A percentile compares a stretch with the other conserved stretches of the same genome.
Conservation (phyloP, 2,113 vertebrate species). For the Corythornis vintsioides region DNA sequence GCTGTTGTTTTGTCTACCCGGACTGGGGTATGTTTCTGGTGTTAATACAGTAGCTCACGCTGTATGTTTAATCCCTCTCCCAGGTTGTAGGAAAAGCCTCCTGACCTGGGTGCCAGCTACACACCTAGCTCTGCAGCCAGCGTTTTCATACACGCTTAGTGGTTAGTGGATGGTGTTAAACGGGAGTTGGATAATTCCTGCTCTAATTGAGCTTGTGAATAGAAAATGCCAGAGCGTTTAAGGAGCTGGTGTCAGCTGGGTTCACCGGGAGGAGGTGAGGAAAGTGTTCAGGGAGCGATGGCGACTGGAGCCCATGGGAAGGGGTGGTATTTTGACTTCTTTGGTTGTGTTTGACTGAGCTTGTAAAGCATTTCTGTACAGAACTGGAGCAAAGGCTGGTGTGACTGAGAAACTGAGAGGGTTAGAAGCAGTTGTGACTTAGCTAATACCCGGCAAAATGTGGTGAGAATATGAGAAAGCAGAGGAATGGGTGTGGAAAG, state of each 20-base stretch:
- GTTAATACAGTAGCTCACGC: conserved; percentile 17
- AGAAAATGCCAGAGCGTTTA: background rate
- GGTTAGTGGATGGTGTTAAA: conserved; percentile 17
- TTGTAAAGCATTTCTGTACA: background rate
- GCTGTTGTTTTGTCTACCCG: background rate
- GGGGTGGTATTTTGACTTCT: background rate
- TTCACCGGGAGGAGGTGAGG: background rate
- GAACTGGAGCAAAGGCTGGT: conserved; percentile 47
- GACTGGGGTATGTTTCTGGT: background rate
- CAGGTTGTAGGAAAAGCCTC: conserved; percentile 28
- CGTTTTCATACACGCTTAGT: background rate
- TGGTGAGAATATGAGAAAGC: too few relatives aligned
- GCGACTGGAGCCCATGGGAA: background rate
- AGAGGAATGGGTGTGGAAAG: too few relatives aligned
- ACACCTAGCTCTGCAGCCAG: conserved; percentile 8
- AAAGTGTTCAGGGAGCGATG: background rate
- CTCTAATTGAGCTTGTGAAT: background rate
- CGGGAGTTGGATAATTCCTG: background rate
- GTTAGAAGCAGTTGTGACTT: conserved; percentile 13
- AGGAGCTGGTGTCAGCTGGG: background rate
- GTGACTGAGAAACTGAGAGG: conserved; percentile 41
- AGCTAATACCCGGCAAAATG: background rate
- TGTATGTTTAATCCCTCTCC: conserved; percentile 2
- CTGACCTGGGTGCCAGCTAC: background rate
- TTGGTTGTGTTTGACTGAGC: background rate